Evolutionary conservation across 1,140 invertebrate species (phyloP), one percentile per base, ranked within the genome.

Genomic region (Diplogasteroides magnus): DNA sequence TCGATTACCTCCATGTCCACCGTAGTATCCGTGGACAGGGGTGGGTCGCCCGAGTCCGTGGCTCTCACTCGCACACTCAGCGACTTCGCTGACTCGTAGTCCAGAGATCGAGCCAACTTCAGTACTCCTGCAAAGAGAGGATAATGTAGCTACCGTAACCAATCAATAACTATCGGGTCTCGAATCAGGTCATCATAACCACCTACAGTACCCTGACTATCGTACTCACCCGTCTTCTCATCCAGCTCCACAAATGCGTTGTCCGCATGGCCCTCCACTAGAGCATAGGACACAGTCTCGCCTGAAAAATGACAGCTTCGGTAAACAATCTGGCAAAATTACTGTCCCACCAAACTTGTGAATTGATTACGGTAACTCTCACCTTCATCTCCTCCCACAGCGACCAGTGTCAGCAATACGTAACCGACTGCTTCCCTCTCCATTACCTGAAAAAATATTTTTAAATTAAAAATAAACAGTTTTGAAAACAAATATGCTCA

Each of bases 31-130:
- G 93, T 89, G 32, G 90, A 91, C 25, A 90, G 87, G 0, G 90
- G 88, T 1, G 92, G 92, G 19, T 88, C 89, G 14, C 94, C 94
- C 83, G 93, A 91, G 84, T 97, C 91, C 27, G 88, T 88, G 2
- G 93, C 93, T 25, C 90, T 86, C 14, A 97, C 89, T 0, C 87
- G 88, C 67, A 96, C 85, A 69, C 86, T 87, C 83, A 94, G 93
- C 63, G 86, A 85, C 83, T 91, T 88, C 27, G 86, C 83, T 23
- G 85, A 86, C 85, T 96, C 93, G 59, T 91, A 88, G 83, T 96
- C 92, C 23, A 98, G 85, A 75, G 93, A 15, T 13, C 13, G 15
- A 13, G 11, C 15, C 25, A 61, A 61, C 1, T 61, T 26, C 11
- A 61, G 28, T 11, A 61, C 23, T 13, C 59, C 28, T 26, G 28